Evolutionary conservation across 1,140 invertebrate genomes (phyloP).

Genomic region (Doryteuthis pealeii): DNA sequence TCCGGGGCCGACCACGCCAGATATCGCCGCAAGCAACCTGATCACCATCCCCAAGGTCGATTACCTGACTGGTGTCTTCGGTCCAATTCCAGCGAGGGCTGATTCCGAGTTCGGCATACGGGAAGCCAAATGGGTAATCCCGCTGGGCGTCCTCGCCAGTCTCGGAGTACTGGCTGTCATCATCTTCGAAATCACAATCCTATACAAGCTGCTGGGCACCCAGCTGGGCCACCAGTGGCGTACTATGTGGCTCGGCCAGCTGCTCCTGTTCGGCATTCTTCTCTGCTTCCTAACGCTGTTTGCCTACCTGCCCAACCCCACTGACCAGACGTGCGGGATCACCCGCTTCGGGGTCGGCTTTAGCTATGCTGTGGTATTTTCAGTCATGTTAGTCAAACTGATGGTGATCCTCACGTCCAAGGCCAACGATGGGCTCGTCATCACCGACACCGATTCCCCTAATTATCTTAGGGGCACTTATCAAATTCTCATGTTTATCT

Average conservation of each 20-base stretch:
- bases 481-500: slow-evolving; percentile 79
- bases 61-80: slow-evolving; percentile 40
- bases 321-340: slow-evolving; percentile 80
- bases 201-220: slow-evolving; percentile 83
- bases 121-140: slow-evolving; percentile 74
- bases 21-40: slow-evolving; percentile 14
- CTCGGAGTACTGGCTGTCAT: slow-evolving; percentile 79
- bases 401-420: slow-evolving; percentile 85
- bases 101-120: slow-evolving; percentile 28
- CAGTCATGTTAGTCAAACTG: slow-evolving; percentile 88
- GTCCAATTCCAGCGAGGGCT: background rate
- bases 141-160: slow-evolving; percentile 76
- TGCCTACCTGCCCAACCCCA: slow-evolving; percentile 73
- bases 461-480: slow-evolving; percentile 92
- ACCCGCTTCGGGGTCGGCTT: slow-evolving; percentile 83
- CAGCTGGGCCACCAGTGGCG: slow-evolving; percentile 74
- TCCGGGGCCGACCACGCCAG: background rate
- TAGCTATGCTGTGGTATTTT: slow-evolving; percentile 85
- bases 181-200: slow-evolving; percentile 84
- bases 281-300: slow-evolving; percentile 78
- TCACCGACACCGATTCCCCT: slow-evolving; percentile 70
- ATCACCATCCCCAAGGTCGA: slow-evolving; percentile 29
- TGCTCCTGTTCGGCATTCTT: slow-evolving; percentile 84
- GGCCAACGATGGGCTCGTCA: slow-evolving; percentile 35
- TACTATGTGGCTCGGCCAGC: slow-evolving; percentile 83